phyloP scores from a whole-genome alignment of 2,797 vertebrate genomes.

The Anguilla megastoma region DNA sequence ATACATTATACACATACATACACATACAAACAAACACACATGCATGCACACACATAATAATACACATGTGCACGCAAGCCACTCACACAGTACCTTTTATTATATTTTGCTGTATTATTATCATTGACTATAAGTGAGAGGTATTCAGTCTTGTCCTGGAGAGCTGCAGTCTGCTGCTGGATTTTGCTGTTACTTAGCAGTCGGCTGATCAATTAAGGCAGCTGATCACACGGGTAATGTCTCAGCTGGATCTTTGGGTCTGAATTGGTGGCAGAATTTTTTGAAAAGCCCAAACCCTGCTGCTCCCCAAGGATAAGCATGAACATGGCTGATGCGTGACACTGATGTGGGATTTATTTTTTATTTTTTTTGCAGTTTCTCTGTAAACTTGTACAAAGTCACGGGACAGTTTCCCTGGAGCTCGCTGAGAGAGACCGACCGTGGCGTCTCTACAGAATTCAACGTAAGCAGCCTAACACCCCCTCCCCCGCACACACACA shows the following conservation, averaged over 20 bases:
- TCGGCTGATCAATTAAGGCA: no score
- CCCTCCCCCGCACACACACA: not conserved
- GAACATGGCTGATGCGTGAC: no score
- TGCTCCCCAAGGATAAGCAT: not conserved
- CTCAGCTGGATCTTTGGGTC: not conserved
- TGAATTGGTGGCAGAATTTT: not conserved
- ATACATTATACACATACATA: no score
- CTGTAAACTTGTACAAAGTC: slow-evolving; percentile 91
- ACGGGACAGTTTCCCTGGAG: slow-evolving; percentile 98
- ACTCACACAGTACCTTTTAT: not conserved
- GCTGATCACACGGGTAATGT: no score
- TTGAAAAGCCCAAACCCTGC: not conserved
- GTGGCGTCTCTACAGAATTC: slow-evolving; percentile 86
- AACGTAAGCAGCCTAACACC: slow-evolving; percentile 73
- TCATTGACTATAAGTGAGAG: not conserved
- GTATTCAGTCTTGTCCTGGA: not conserved
- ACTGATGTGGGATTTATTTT: not conserved
- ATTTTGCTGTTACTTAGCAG: not conserved
- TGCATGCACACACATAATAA: no score
- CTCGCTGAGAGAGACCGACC: slow-evolving; percentile 92
- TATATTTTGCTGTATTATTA: not conserved
- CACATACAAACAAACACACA: no score
- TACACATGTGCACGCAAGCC: no score
- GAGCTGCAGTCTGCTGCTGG: not conserved
- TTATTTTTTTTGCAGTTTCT: slow-evolving; percentile 72